Conservation (phyloP, 2,113 vertebrate species). For the Callopanchax toddi region DNA sequence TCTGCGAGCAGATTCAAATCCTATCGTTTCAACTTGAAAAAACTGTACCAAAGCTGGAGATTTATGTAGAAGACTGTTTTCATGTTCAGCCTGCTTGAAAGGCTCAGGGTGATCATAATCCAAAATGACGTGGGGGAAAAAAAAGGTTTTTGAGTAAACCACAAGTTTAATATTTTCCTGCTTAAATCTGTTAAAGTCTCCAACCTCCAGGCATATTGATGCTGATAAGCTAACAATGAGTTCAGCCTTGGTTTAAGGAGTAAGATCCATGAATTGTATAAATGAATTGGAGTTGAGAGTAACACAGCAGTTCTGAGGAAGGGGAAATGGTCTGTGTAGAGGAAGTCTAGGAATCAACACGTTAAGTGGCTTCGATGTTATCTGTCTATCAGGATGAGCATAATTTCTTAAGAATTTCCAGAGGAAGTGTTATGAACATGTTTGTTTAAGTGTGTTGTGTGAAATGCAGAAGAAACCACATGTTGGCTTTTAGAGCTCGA, state of each 20-base stretch:
- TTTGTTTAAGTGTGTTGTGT: conserved; percentile 15
- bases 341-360: conserved; percentile 29
- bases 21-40: no score
- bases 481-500: conserved; percentile 10
- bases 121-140: no score
- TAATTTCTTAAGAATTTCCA: conserved; percentile 35
- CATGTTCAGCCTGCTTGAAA: no score
- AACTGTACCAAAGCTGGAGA: no score
- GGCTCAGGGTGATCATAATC: no score
- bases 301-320: neutral
- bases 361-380: conserved; percentile 44
- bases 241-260: neutral
- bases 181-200: no score
- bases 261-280: conserved; percentile 2
- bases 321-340: neutral
- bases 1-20: no score
- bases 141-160: no score
- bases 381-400: conserved; percentile 57
- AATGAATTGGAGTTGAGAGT: conserved; percentile 1
- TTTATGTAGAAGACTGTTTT: no score
- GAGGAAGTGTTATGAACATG: conserved; percentile 45
- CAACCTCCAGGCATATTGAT: no score
- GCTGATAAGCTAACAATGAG: no score
- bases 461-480: conserved; percentile 26
- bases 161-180: no score